Conservation (phyloP, 1,140 invertebrate genomes). For the Tetraneura akinire region DNA sequence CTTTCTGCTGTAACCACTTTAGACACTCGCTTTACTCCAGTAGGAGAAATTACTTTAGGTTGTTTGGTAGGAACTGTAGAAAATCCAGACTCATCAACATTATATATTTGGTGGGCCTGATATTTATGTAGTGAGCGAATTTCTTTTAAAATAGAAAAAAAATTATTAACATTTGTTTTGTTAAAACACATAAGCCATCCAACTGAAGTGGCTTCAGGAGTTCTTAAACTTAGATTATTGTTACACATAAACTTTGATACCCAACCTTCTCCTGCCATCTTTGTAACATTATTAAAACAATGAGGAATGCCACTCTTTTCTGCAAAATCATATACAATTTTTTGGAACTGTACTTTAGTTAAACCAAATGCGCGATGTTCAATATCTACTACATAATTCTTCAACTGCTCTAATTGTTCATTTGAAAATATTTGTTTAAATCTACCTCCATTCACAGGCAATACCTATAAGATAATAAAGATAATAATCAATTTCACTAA, state of each 20-base stretch:
- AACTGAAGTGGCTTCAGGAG: not conserved
- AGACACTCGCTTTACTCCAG: not conserved
- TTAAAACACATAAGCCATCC: not conserved
- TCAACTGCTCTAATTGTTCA: not conserved
- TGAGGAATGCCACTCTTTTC: not conserved
- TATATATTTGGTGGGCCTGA: not conserved
- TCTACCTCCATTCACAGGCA: slow-evolving; percentile 4
- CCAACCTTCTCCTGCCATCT: not conserved
- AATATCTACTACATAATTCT: not conserved
- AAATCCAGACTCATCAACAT: not conserved
- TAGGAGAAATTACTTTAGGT: not conserved
- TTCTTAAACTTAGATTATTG: not conserved
- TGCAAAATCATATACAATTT: not conserved
- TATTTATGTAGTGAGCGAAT: not conserved
- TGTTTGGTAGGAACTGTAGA: not conserved
- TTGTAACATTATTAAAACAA: not conserved
- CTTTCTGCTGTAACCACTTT: not conserved
- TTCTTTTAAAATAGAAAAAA: not conserved
- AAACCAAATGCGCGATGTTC: not conserved
- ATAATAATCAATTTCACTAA: not conserved
- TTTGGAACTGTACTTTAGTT: not conserved
- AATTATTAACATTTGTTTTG: not conserved
- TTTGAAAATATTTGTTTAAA: not conserved
- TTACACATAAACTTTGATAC: not conserved
- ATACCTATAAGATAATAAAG: not conserved